Evolutionary conservation across 2,797 vertebrate genomes (phyloP).

Genomic region (Onychomys torridus): DNA sequence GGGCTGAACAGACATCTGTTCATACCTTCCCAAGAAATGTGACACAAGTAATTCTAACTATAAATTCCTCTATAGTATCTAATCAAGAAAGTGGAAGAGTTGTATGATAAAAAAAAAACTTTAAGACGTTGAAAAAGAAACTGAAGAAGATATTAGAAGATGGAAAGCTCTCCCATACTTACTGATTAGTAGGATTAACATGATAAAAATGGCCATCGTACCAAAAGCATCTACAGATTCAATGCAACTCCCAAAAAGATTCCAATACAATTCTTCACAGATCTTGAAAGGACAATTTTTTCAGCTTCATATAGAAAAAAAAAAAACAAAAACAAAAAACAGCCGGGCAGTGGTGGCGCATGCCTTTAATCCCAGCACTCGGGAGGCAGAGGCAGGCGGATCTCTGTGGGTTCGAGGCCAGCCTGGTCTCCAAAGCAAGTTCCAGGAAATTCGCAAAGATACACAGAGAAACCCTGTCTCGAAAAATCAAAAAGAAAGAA

Average conservation of each 20-base stretch:
- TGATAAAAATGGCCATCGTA: neutral
- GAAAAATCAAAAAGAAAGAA: neutral
- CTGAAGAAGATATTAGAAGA: neutral
- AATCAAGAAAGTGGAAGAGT: neutral
- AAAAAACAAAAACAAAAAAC: neutral
- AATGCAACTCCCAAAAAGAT: neutral
- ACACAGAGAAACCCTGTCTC: too few relatives aligned
- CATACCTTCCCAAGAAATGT: neutral
- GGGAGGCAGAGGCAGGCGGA: too few relatives aligned
- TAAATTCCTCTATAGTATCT: neutral
- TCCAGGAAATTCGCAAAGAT: too few relatives aligned
- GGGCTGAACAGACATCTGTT: neutral
- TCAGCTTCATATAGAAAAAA: neutral
- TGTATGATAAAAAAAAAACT: neutral
- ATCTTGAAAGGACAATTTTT: neutral
- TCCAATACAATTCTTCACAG: neutral
- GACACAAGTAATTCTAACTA: slow-evolving; percentile 15
- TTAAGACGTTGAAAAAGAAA: neutral
- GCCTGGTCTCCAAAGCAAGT: too few relatives aligned
- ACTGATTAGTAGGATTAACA: neutral
- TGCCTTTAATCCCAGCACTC: too few relatives aligned
- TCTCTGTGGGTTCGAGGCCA: too few relatives aligned
- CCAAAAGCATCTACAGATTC: neutral
- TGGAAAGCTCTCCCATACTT: neutral
- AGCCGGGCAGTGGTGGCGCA: too few relatives aligned